Conservation (phyloP, 2,113 vertebrate species). For the Nothoprocta pentlandii region DNA sequence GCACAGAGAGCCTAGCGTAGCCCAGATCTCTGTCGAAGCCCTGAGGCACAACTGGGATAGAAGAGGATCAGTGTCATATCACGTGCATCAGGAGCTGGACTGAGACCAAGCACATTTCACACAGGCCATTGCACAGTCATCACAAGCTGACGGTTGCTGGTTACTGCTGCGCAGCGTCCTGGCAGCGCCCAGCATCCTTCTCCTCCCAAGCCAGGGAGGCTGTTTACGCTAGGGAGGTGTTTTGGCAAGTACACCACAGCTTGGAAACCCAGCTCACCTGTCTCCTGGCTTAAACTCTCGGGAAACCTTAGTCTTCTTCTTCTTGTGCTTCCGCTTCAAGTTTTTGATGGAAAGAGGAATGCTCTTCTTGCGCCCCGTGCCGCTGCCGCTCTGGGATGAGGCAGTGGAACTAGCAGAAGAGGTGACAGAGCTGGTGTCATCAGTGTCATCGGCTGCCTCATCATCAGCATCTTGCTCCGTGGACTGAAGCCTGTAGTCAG, state of each 20-base stretch:
- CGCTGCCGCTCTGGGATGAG: slow-evolving; percentile 92
- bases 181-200: background rate
- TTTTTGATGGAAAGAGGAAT: slow-evolving; percentile 96
- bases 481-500: slow-evolving; percentile 79
- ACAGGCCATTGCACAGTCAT: slow-evolving; percentile 13
- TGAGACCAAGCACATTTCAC: slow-evolving; percentile 7
- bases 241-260: background rate
- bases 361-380: slow-evolving; percentile 90
- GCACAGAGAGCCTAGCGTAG: background rate
- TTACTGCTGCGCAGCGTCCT: background rate
- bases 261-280: slow-evolving; percentile 77
- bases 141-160: background rate
- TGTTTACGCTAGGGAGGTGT: background rate
- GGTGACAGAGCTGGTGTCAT: slow-evolving; percentile 95
- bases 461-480: slow-evolving; percentile 92
- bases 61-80: background rate
- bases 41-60: background rate
- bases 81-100: slow-evolving; percentile 7
- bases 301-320: slow-evolving; percentile 96
- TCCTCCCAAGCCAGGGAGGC: background rate
- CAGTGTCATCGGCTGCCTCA: slow-evolving; percentile 93
- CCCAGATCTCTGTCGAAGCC: background rate
- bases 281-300: slow-evolving; percentile 96
- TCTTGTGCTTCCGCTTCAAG: slow-evolving; percentile 97
- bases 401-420: slow-evolving; percentile 97